Percentiles rank a stretch among this genome's conserved stretches.
Evolutionary conservation across 2,888 invertebrate species (phyloP).

Genomic region (Papilio demoleus): DNA sequence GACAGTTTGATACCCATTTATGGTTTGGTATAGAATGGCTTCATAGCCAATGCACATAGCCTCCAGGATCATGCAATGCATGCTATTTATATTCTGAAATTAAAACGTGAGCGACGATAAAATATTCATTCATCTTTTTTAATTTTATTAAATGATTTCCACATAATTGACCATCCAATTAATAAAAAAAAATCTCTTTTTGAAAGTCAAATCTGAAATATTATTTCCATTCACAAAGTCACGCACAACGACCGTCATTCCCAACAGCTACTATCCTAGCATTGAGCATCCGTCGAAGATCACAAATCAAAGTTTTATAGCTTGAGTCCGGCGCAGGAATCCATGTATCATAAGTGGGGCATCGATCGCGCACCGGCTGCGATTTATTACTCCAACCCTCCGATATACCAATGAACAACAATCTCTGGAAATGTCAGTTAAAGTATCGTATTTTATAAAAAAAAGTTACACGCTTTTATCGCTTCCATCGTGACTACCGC

Average conservation of each 20-base stretch:
- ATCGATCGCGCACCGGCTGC: constrained; percentile 67
- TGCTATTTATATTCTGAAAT: too few species aligned
- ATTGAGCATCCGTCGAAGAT: constrained; percentile 50
- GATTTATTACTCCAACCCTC: constrained; percentile 61
- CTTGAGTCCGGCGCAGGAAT: constrained; percentile 62
- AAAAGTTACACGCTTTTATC: background rate
- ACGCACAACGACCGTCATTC: constrained; percentile 41
- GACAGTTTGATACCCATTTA: too few species aligned
- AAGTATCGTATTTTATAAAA: constrained; percentile 10
- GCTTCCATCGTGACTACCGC: too few species aligned
- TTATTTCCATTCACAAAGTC: constrained; percentile 31
- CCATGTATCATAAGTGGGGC: constrained; percentile 71
- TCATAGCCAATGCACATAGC: too few species aligned
- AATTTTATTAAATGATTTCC: background rate
- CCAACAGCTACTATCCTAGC: constrained; percentile 41
- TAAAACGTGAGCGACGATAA: too few species aligned
- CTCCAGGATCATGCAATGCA: too few species aligned
- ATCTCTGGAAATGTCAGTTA: constrained; percentile 48
- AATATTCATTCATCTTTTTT: too few species aligned
- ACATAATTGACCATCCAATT: background rate
- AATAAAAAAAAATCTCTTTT: background rate
- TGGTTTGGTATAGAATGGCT: too few species aligned
- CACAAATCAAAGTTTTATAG: constrained; percentile 69
- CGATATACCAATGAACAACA: constrained; percentile 38
- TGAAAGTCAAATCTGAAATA: background rate